These are phyloP conservation scores for Acyrthosiphon pisum DNA, from an alignment of 1,140 invertebrate genomes.

Conservation along the genomic window DNA sequence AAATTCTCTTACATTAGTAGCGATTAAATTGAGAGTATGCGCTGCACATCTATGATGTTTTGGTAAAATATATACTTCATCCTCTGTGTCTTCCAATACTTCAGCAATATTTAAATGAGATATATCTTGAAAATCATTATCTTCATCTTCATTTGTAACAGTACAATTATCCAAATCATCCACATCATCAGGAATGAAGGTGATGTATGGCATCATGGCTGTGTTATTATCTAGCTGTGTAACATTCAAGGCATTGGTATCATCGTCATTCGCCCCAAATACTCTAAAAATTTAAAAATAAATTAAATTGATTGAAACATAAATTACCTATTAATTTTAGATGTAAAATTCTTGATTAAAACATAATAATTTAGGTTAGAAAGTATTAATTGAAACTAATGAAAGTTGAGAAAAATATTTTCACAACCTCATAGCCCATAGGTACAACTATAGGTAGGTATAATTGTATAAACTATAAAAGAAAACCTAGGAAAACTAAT, in stretches of 20 bases:
- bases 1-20: neutral
- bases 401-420: neutral
- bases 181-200: neutral
- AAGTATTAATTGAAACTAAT: slow-evolving; percentile 4
- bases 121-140: neutral
- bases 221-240: neutral
- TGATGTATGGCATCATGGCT: neutral
- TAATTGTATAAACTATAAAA: neutral
- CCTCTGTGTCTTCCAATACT: neutral
- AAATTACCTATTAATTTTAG: neutral
- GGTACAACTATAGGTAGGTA: neutral
- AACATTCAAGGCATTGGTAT: neutral
- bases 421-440: neutral
- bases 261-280: neutral
- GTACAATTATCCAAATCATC: neutral
- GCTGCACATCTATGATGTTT: neutral
- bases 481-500: too few species aligned
- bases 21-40: neutral
- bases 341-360: neutral
- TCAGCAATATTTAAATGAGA: neutral
- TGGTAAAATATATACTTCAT: neutral
- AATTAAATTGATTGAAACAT: neutral
- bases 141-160: neutral
- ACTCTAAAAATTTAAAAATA: neutral
- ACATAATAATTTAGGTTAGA: neutral